Evolutionary conservation across 2,888 invertebrate genomes (phyloP), one percentile per base, ranked within the genome.

Genomic region (Lottia gigantea): DNA sequence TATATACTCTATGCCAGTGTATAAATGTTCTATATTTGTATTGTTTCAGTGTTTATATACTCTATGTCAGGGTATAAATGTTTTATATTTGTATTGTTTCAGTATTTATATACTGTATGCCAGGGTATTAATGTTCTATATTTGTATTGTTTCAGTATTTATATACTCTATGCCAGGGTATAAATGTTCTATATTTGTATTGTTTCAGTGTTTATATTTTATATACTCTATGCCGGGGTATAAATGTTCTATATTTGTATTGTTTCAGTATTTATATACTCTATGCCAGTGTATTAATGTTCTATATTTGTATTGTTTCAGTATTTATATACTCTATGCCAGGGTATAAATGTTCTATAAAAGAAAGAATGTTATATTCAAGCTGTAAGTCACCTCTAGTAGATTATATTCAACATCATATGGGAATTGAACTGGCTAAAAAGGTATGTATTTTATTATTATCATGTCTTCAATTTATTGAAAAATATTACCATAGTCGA

Each of bases 251-350:
- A n/a, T n/a, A n/a, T 55, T 55, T 64, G 49, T 73, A 67, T 67
- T 49, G 63, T 86, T 85, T 73, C 82, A 95, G 95, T 98, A 73
- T 99, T 99, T 55, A 55, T 23, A n/a, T 55, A 55, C 23, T 55
- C 55, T 55, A 55, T 23, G n/a, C 55, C 23, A 15, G 55, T 19
- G 11, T 55, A 19, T 55, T 12, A 23, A 55, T 55, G n/a, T n/a
- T n/a, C 8, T n/a, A 23, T 55, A 55, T 55, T 26, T 68, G 46
- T 71, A 71, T 66, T 66, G 62, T 86, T 85, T 71, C 84, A 95
- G 95, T 99, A 74, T 99, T 99, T 89, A 95, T 99, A 85, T 99
- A 99, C 90, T 97, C 98, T 12, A 97, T 99, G 95, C 98, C 99
- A 4, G 97, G 98, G 6, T 97, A 97, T 89, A 94, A 91, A 75